phyloP scores from a whole-genome alignment of 2,797 vertebrate species.

The Scomberomorus guttatus region DNA sequence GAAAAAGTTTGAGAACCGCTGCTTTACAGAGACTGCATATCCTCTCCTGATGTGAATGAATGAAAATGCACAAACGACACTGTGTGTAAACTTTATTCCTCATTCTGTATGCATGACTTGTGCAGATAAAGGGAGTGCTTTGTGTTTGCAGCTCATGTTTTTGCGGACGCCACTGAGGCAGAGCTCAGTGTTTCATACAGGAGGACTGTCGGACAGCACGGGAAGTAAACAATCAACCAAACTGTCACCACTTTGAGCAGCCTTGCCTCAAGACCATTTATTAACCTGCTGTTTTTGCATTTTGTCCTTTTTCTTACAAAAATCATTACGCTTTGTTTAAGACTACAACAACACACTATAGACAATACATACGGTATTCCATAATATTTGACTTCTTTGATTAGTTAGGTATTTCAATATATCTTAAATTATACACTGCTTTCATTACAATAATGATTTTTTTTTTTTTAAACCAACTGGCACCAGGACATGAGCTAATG shows the following conservation, averaged over 20 bases:
- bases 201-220: conserved; percentile 20
- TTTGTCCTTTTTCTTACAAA: conserved; percentile 82
- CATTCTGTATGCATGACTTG: conserved; percentile 69
- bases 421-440: conserved; percentile 91
- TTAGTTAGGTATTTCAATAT: conserved; percentile 88
- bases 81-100: conserved; percentile 81
- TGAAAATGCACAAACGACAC: conserved; percentile 21
- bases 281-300: conserved; percentile 73
- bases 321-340: conserved; percentile 76
- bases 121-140: conserved; percentile 64
- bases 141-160: conserved; percentile 53
- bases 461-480: conserved; percentile 79
- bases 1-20: too few species aligned
- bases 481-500: conserved; percentile 72
- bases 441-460: conserved; percentile 86
- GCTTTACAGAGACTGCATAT: not conserved
- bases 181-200: conserved; percentile 12
- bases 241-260: conserved; percentile 70
- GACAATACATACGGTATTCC: conserved; percentile 87
- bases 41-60: not conserved
- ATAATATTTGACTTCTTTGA: conserved; percentile 80
- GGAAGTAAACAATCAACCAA: conserved; percentile 63
- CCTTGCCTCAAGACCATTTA: conserved; percentile 67
- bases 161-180: conserved; percentile 22
- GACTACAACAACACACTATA: conserved; percentile 83